Base-by-base conservation (phyloP, 2,888 invertebrate species). In the Leucophenga montana region DNA sequence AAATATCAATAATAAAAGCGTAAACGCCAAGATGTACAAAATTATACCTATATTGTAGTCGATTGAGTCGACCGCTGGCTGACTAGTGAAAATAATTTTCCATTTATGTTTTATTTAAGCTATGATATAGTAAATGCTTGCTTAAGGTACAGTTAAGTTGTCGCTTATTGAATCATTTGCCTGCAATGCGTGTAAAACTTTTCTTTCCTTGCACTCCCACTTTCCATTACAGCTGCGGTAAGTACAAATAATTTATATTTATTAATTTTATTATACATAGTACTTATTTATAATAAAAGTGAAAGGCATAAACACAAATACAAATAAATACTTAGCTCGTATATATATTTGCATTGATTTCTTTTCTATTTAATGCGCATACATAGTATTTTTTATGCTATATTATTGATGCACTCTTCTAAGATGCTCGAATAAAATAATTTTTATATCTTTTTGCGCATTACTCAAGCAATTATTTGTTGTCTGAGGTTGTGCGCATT, bases 381-480 rank as follows among this genome's bases (percentile, higher is more conserved):
- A n/a, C n/a, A n/a, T n/a, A n/a, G n/a, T n/a, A n/a, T n/a, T n/a
- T n/a, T n/a, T n/a, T n/a, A n/a, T n/a, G n/a, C n/a, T n/a, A n/a
- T n/a, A n/a, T n/a, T n/a, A n/a, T n/a, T n/a, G n/a, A n/a, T n/a
- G n/a, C n/a, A n/a, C n/a, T n/a, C n/a, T n/a, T n/a, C n/a, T n/a
- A n/a, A n/a, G n/a, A n/a, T n/a, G n/a, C n/a, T n/a, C n/a, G 33
- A 14, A 33, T 11, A 27, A 56, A 56, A 22, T 9, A 33, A 59
- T 13, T 59, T 59, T n/a, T 56, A 56, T 16, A 27, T 59, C 4
- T 59, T 59, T 59, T 27, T 59, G 27, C 59, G 14, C 46, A 33
- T 48, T 62, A 46, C 62, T 64, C 62, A 64, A 64, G 22, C 46
- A 46, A 64, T 46, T 64, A 48, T 64, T 48, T 64, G 62, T 64